Conservation (phyloP, 1,140 invertebrate genomes). For the Diachasmimorpha longicaudata region DNA sequence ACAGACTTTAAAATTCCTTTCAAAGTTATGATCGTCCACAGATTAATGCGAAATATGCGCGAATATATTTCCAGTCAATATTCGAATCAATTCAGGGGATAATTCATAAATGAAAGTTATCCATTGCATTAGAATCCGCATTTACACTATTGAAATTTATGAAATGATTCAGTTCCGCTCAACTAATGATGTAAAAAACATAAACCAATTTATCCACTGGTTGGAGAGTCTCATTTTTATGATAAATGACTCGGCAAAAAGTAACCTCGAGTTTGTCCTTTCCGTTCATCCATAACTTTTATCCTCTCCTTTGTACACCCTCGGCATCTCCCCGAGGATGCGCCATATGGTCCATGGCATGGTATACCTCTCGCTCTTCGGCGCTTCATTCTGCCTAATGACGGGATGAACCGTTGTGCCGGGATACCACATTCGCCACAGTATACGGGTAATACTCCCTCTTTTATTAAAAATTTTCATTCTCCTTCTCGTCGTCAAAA, state of each 20-base stretch:
- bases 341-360: conserved; percentile 23
- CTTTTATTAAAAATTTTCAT: neutral
- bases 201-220: neutral
- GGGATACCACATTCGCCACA: conserved; percentile 14
- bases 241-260: conserved; percentile 44
- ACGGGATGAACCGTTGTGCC: conserved; percentile 5
- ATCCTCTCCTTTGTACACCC: conserved; percentile 1
- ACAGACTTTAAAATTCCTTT: too few relatives aligned
- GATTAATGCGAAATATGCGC: too few relatives aligned
- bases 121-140: too few relatives aligned
- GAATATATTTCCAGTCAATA: too few relatives aligned
- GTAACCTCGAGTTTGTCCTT: conserved; percentile 34
- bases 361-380: neutral
- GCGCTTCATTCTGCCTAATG: conserved; percentile 11
- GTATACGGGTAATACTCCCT: neutral
- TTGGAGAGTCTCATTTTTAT: conserved; percentile 8
- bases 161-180: neutral
- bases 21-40: too few relatives aligned
- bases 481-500: too few relatives aligned
- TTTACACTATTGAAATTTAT: too few relatives aligned
- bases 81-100: too few relatives aligned
- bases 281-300: neutral
- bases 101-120: too few relatives aligned
- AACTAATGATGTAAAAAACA: neutral
- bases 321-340: neutral